phyloP scores from a whole-genome alignment of 2,113 vertebrate species.

The Macrotus californicus region DNA sequence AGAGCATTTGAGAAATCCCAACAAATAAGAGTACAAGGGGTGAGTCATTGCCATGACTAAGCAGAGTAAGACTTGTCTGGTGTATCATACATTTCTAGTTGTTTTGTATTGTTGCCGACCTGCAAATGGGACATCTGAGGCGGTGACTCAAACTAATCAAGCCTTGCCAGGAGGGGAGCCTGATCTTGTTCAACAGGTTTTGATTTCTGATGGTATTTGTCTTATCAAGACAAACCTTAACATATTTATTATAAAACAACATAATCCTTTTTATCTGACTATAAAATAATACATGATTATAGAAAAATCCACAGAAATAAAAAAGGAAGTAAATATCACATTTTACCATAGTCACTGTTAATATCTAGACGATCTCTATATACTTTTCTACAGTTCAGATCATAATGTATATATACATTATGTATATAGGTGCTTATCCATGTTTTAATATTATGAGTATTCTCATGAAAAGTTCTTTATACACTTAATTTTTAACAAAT shows the following conservation, averaged over 20 bases:
- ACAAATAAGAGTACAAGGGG: background rate
- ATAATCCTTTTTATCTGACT: slow-evolving; percentile 6
- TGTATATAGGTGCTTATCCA: background rate
- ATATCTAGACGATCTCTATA: background rate
- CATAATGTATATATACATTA: too few relatives aligned
- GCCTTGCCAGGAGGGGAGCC: slow-evolving; percentile 38
- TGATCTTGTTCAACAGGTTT: slow-evolving; percentile 58
- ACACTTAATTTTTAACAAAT: slow-evolving; percentile 11
- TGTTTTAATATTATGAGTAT: background rate
- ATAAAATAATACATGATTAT: background rate
- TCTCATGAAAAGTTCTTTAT: background rate
- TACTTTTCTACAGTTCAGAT: background rate
- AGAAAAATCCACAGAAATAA: background rate
- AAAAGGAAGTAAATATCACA: background rate
- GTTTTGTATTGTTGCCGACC: slow-evolving; percentile 11
- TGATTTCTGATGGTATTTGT: slow-evolving; percentile 49
- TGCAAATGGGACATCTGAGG: slow-evolving; percentile 1
- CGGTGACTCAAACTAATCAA: slow-evolving; percentile 49
- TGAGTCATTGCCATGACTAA: slow-evolving; percentile 61
- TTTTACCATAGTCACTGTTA: background rate
- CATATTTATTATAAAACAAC: slow-evolving; percentile 32
- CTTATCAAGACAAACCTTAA: slow-evolving; percentile 28
- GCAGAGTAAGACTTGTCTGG: background rate
- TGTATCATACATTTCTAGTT: background rate
- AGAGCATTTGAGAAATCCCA: slow-evolving; percentile 36